Evolutionary conservation across 2,888 invertebrate genomes (phyloP), one percentile per base, ranked within the genome.

Genomic region (Empis stercorea): DNA sequence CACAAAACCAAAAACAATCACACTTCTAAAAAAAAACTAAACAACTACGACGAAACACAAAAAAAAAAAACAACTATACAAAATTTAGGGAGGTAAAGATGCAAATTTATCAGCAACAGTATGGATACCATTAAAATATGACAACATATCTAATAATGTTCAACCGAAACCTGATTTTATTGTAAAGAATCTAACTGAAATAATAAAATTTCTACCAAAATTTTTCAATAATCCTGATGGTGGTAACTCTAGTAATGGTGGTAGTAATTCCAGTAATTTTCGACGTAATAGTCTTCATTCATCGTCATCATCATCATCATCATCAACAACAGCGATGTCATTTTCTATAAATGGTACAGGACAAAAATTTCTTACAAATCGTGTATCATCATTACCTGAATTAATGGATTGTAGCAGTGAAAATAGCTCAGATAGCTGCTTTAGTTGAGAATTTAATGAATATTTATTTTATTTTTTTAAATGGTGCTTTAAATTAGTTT

Each of bases 41-140:
- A 47, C 40, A 30, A 42, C 34, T 45, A 43, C 40, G 30, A 48
- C 50, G 39, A 45, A 32, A 47, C 45, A 53, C n/a, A n/a, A n/a
- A n/a, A n/a, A n/a, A n/a, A n/a, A n/a, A 48, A 47, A 51, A 46
- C 46, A 47, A 46, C 47, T 48, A 36, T 47, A 49, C 47, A 44
- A 20, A 40, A 49, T 45, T 48, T 50, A 78, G 78, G 89, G 88
- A 51, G 88, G 85, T 27, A 79, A 79, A 58, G 74, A 81, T 64
- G 86, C 87, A 30, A 79, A 81, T 55, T 65, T 87, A 50, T 84
- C 81, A 13, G 83, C 81, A 30, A 87, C 87, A 0, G 81, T 89
- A 16, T 88, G 87, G 88, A 76, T 87, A 55, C 85, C 86, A 27
- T 66, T 81, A 39, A 63, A 56, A 44, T 40, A 54, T 14, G 56